These are phyloP conservation scores for Marmota monax DNA, from an alignment of 2,113 vertebrate species.

Conservation along the genomic window DNA sequence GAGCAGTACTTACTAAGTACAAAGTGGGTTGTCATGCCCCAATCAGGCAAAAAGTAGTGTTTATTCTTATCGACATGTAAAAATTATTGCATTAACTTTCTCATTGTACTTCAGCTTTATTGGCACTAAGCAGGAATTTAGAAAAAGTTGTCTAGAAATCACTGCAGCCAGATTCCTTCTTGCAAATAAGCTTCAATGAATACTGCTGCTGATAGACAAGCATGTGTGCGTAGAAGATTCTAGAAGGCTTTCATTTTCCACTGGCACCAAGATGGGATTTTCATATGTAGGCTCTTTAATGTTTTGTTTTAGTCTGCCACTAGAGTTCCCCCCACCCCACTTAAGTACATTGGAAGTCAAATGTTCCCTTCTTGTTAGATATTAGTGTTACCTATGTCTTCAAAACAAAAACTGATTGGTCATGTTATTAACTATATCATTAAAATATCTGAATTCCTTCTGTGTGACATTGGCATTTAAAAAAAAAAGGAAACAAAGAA, in stretches of 20 bases:
- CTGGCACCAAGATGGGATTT: neutral
- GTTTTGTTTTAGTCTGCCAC: neutral
- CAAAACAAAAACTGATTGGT: neutral
- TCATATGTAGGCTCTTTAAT: neutral
- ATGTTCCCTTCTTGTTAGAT: neutral
- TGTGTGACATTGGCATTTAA: neutral
- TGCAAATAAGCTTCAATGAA: neutral
- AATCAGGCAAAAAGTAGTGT: neutral
- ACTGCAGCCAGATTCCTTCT: neutral
- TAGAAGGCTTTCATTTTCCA: neutral
- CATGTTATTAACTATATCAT: neutral
- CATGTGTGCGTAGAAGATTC: neutral
- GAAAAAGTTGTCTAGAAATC: neutral
- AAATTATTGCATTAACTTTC: neutral
- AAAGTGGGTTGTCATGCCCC: neutral
- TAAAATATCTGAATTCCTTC: neutral
- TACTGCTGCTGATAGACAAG: neutral
- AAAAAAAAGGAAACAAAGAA: neutral
- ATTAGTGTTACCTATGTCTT: neutral
- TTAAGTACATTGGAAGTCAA: neutral
- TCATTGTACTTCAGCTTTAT: neutral
- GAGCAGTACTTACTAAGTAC: constrained; percentile 70
- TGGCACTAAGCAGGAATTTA: neutral
- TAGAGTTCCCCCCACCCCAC: no score
- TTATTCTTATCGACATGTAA: neutral